Percentiles rank a stretch among this genome's conserved stretches.
phyloP scores from a whole-genome alignment of 2,113 vertebrate genomes.

The Platysteira castanea region DNA sequence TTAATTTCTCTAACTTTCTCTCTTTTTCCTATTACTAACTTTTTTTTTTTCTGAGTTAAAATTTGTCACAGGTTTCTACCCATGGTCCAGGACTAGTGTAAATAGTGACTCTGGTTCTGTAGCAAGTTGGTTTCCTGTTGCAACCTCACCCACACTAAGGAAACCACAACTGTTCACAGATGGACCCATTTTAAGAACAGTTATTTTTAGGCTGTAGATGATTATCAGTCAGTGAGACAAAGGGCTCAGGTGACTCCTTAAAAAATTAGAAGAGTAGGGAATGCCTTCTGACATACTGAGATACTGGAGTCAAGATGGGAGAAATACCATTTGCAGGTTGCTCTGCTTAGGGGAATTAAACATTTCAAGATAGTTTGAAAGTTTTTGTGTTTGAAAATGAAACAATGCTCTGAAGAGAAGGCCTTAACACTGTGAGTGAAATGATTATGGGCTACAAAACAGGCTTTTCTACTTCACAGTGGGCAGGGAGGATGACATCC shows the following conservation, averaged over 20 bases:
- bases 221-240: neutral
- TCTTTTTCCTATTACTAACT: neutral
- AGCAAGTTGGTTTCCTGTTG: constrained; percentile 25
- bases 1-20: neutral
- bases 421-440: neutral
- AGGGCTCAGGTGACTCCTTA: neutral
- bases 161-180: neutral
- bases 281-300: neutral
- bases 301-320: neutral
- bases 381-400: neutral
- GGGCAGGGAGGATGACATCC: neutral
- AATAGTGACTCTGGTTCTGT: neutral
- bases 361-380: neutral
- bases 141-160: neutral
- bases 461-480: neutral
- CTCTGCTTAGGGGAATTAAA: neutral
- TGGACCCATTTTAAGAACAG: neutral
- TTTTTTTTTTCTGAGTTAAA: neutral
- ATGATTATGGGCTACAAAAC: neutral
- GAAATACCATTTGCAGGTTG: neutral
- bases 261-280: neutral
- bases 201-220: neutral
- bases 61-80: neutral
- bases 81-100: neutral
- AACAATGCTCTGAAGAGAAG: neutral